Evolutionary conservation across 1,140 invertebrate genomes (phyloP).

Genomic region (Sycophaga agraensis): DNA sequence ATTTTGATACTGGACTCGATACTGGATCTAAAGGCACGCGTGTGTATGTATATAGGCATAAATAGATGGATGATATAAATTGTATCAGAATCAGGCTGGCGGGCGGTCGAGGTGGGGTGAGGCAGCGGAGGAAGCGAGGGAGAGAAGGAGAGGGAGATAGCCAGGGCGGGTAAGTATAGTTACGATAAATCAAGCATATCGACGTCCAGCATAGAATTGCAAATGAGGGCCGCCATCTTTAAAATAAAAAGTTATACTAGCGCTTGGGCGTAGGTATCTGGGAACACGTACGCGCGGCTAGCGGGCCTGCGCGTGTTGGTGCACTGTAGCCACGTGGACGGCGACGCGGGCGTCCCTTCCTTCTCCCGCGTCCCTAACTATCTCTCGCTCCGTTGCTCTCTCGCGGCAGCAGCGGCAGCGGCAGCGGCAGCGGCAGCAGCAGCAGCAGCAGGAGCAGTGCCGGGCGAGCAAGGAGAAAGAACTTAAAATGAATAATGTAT

Average conservation of each 20-base stretch:
- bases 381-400: neutral
- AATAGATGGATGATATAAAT: conserved; percentile 39
- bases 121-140: neutral
- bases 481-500: conserved; percentile 60
- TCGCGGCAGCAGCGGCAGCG: neutral
- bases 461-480: conserved; percentile 53
- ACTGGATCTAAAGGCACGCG: no score
- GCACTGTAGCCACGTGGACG: conserved; percentile 19
- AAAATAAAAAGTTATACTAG: conserved; percentile 47
- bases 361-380: neutral
- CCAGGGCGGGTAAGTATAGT: conserved; percentile 48
- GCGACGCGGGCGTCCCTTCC: conserved; percentile 27
- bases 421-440: no score
- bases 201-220: conserved; percentile 57
- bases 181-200: conserved; percentile 59
- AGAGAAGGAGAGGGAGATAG: conserved; percentile 12
- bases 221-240: conserved; percentile 57
- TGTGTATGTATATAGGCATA: neutral
- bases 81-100: conserved; percentile 37
- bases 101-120: neutral
- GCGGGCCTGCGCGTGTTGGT: conserved; percentile 11
- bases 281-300: conserved; percentile 28
- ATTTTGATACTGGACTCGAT: conserved; percentile 8
- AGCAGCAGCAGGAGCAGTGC: no score
- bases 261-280: conserved; percentile 32